Base-by-base conservation (phyloP, 2,888 invertebrate species). In the Philonicus albiceps region DNA sequence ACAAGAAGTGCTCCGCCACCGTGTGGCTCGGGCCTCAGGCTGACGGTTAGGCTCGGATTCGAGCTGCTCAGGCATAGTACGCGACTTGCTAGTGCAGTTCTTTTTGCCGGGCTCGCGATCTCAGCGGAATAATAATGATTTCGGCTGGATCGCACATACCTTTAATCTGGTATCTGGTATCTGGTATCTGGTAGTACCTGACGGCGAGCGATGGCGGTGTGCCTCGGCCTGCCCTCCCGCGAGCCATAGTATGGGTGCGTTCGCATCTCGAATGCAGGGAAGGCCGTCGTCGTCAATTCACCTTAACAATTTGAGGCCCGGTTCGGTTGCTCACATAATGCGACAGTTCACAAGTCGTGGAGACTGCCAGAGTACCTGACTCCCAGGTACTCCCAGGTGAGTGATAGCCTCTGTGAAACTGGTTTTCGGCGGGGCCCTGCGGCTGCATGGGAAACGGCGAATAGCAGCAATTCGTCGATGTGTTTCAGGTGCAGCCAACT, bases 191-290 rank as follows among this genome's bases (percentile, higher is more conserved):
- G n/a, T 5, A 34, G 55, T 19, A 34, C 27, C 27, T 81, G 34
- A n/a, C 11, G 64, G 64, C 27, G 64, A 27, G 3, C 19, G 19
- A 27, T 11, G 64, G 8, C 64, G 22, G 64, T 22, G 55, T 22
- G 55, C 40, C 40, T 31, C 22, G n/a, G 22, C 53, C 80, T 53
- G 53, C 53, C 2, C 49, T 11, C 80, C 30, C 80, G 81, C 43
- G 81, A 74, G 4, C 34, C n/a, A 34, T 30, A 34, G n/a, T 27
- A 55, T 81, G 34, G 81, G 81, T 64, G 81, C 81, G 78, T 53
- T 78, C 49, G 43, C 27, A 81, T 81, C 81, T 81, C 22, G 81
- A 31, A 81, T 81, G 81, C 81, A 81, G 19, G 49, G 64, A 81
- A 81, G 81, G 81, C 55, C 81, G 53, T 11, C 40, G 40, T 43